These are phyloP conservation scores for Epsilonema sp. DNA, from an alignment of 2,888 invertebrate genomes.

Conservation along the genomic window DNA sequence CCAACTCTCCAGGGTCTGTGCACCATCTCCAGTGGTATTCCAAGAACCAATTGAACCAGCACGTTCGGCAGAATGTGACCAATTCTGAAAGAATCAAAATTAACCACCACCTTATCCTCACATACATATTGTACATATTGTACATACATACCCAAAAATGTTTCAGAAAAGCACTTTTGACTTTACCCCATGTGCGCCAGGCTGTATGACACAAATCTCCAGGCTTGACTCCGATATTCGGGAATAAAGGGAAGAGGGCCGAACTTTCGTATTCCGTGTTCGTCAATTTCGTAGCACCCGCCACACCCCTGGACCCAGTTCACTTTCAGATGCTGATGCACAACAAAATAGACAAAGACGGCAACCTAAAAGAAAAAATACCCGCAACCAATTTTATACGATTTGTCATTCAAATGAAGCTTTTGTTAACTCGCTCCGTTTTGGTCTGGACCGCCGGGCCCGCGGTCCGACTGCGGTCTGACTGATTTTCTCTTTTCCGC, in stretches of 20 bases:
- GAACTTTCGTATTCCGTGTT: neutral
- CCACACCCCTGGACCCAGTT: neutral
- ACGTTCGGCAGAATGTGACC: conserved; percentile 70
- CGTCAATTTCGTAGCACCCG: neutral
- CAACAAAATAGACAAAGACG: neutral
- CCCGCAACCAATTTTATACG: too few species aligned
- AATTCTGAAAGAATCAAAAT: conserved; percentile 46
- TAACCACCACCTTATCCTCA: too few species aligned
- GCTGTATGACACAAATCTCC: neutral
- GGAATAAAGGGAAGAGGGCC: neutral
- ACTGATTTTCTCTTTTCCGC: too few species aligned
- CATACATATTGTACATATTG: too few species aligned
- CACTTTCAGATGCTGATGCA: neutral
- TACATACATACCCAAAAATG: neutral
- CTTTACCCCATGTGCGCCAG: neutral
- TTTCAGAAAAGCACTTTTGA: neutral
- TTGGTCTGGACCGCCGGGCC: too few species aligned
- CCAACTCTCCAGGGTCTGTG: conserved; percentile 80
- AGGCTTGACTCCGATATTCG: neutral
- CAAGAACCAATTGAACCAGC: conserved; percentile 68
- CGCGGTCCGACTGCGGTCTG: too few species aligned
- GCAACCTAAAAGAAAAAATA: too few species aligned
- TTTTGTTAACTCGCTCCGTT: too few species aligned
- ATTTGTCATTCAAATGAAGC: too few species aligned
- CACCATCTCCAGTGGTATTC: conserved; percentile 78